These are phyloP conservation scores for Pogonophryne albipinna DNA, from an alignment of 2,797 vertebrate species.

Conservation along the genomic window DNA sequence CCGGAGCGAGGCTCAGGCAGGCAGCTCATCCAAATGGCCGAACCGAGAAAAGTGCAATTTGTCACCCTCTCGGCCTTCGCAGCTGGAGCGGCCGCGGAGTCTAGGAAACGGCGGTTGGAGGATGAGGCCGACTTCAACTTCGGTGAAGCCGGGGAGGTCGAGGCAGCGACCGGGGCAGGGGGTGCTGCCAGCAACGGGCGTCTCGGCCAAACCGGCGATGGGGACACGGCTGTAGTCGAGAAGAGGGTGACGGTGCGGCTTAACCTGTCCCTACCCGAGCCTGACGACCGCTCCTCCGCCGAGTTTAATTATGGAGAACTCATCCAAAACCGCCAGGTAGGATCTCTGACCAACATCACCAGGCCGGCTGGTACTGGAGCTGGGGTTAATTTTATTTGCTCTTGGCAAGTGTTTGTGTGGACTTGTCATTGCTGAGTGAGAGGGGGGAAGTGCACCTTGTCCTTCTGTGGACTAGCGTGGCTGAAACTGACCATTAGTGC, in stretches of 20 bases:
- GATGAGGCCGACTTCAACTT: slow-evolving; percentile 86
- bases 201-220: slow-evolving; percentile 77
- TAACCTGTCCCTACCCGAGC: slow-evolving; percentile 92
- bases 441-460: slow-evolving; percentile 69
- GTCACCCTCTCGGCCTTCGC: slow-evolving; percentile 92
- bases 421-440: slow-evolving; percentile 70
- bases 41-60: slow-evolving; percentile 95
- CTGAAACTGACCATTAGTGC: slow-evolving; percentile 63
- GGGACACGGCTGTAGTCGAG: slow-evolving; percentile 80
- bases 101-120: slow-evolving; percentile 89
- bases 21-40: slow-evolving; percentile 92
- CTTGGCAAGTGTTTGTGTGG: slow-evolving; percentile 62
- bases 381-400: slow-evolving; percentile 59
- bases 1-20: slow-evolving; percentile 82
- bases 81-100: slow-evolving; percentile 84
- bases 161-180: slow-evolving; percentile 82
- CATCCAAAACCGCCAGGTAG: slow-evolving; percentile 85
- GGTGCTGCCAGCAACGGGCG: slow-evolving; percentile 77
- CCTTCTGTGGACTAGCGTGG: slow-evolving; percentile 65
- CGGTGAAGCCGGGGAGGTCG: slow-evolving; percentile 80
- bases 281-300: slow-evolving; percentile 92
- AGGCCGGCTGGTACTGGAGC: slow-evolving; percentile 41
- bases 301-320: slow-evolving; percentile 97
- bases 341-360: slow-evolving; percentile 10
- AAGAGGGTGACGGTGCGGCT: slow-evolving; percentile 90